These are phyloP conservation scores for Congeria kusceri DNA, from an alignment of 2,888 invertebrate genomes.

Conservation along the genomic window DNA sequence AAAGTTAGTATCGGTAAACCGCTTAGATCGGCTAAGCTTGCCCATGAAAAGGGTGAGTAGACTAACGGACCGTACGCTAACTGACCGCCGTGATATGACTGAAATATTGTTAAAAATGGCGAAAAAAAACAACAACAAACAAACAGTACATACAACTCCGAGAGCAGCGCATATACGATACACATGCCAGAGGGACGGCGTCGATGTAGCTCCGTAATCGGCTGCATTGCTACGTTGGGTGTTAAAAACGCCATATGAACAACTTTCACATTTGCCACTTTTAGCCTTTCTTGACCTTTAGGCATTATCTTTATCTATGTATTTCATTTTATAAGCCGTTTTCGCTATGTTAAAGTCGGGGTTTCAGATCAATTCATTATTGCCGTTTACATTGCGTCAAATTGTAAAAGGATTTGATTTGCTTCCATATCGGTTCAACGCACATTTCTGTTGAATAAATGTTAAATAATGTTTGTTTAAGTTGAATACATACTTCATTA, in stretches of 20 bases:
- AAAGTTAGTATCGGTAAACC: too few relatives aligned
- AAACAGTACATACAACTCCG: too few relatives aligned
- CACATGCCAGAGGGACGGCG: too few relatives aligned
- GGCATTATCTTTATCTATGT: not conserved
- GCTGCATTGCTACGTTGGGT: not conserved
- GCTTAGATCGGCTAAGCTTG: too few relatives aligned
- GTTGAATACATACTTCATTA: not conserved
- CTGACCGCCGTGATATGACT: too few relatives aligned
- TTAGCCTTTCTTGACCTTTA: conserved; percentile 22
- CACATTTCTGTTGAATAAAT: not conserved
- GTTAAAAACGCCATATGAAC: not conserved
- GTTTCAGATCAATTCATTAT: not conserved
- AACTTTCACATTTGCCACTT: conserved; percentile 36
- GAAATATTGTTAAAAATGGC: too few relatives aligned
- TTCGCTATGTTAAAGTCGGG: not conserved
- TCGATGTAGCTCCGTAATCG: not conserved
- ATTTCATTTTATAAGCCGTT: not conserved
- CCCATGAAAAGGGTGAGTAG: too few relatives aligned
- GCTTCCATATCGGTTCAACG: not conserved
- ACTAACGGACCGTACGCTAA: too few relatives aligned
- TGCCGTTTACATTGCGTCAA: not conserved
- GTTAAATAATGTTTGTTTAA: conserved; percentile 1
- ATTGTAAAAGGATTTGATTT: not conserved
- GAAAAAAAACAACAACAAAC: too few relatives aligned
- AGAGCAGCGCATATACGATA: too few relatives aligned